A percentile compares a stretch with the other conserved stretches of the same genome.
phyloP scores from a whole-genome alignment of 2,113 vertebrate species.

The Campylomormyrus tamandua region DNA sequence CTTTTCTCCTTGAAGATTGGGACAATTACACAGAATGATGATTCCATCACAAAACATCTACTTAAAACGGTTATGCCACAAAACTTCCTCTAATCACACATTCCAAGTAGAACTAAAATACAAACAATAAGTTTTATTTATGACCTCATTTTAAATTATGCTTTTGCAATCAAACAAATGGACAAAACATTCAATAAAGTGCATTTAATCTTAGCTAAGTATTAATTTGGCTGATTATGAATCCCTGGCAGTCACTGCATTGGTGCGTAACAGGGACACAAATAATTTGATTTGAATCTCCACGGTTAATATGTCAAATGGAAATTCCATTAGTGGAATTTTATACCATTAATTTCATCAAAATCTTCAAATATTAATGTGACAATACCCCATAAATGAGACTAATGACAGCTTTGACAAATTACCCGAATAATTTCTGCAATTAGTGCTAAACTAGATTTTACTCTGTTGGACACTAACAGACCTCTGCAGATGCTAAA shows the following conservation, averaged over 20 bases:
- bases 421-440: neutral
- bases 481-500: neutral
- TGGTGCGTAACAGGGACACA: neutral
- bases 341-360: neutral
- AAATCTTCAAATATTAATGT: neutral
- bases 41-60: neutral
- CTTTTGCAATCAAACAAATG: neutral
- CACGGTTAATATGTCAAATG: neutral
- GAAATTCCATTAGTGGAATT: neutral
- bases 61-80: neutral
- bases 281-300: neutral
- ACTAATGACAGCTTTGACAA: neutral
- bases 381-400: neutral
- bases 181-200: slow-evolving; percentile 1
- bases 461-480: neutral
- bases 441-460: neutral
- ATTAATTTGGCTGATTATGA: neutral
- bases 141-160: neutral
- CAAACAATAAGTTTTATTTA: neutral
- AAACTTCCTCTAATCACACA: neutral
- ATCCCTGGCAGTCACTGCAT: neutral
- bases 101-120: neutral
- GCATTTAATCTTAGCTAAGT: neutral
- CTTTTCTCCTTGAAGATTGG: neutral
- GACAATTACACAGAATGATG: neutral